phyloP scores from a whole-genome alignment of 2,888 invertebrate species.

The Bombylius discolor region DNA sequence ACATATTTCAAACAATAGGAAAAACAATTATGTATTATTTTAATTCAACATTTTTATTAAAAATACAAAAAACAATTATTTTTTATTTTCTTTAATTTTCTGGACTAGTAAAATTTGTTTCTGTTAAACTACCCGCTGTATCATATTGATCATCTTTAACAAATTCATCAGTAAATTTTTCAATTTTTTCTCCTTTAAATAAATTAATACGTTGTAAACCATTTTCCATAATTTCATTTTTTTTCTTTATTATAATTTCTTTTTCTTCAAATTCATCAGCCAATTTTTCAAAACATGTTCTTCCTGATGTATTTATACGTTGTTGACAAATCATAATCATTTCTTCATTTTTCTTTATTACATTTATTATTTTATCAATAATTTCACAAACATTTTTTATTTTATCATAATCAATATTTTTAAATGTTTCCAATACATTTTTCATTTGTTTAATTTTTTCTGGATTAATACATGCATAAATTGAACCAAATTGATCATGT shows the following conservation, averaged over 20 bases:
- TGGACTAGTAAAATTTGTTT: no score
- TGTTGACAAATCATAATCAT: not conserved
- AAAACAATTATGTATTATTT: no score
- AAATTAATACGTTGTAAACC: no score
- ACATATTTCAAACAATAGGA: no score
- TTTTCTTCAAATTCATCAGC: no score
- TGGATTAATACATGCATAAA: not conserved
- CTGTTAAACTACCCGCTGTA: no score
- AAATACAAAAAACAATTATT: no score
- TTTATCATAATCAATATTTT: not conserved
- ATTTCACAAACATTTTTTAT: not conserved
- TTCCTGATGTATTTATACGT: not conserved
- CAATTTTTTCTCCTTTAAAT: no score
- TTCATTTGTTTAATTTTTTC: not conserved
- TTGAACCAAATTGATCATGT: not conserved
- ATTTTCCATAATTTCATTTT: no score
- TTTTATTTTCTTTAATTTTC: no score
- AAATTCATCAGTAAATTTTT: not conserved
- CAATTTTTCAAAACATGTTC: not conserved
- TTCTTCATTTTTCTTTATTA: not conserved
- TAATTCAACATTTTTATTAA: no score
- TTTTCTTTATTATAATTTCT: no score
- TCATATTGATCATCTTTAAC: not conserved
- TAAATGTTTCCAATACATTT: not conserved
- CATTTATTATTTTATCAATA: not conserved